These are phyloP conservation scores for Aricia agestis DNA, from an alignment of 1,140 invertebrate species.

Conservation along the genomic window DNA sequence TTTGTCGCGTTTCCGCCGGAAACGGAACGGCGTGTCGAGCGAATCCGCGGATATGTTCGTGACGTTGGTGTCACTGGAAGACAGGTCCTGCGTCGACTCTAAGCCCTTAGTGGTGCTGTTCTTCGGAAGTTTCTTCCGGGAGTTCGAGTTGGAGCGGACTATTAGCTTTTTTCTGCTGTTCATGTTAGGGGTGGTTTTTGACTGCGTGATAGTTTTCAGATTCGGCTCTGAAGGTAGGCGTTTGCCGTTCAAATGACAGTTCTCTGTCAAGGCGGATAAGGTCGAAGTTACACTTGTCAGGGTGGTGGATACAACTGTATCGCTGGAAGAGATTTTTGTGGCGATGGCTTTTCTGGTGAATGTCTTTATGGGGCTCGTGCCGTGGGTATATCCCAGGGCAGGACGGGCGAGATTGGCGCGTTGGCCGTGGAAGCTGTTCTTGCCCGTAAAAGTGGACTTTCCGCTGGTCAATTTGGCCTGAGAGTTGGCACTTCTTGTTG, in stretches of 20 bases:
- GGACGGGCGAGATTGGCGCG: conserved; percentile 60
- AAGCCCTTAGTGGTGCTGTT: conserved; percentile 47
- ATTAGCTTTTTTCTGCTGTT: conserved; percentile 62
- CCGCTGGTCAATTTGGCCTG: conserved; percentile 49
- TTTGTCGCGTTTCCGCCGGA: conserved; percentile 65
- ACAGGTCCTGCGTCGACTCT: conserved; percentile 60
- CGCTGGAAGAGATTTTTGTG: conserved; percentile 46
- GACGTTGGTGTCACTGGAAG: conserved; percentile 70
- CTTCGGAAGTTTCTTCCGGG: conserved; percentile 66
- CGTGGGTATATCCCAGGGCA: conserved; percentile 49
- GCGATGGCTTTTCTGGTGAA: conserved; percentile 53
- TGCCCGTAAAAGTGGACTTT: conserved; percentile 56
- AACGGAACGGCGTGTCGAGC: conserved; percentile 65
- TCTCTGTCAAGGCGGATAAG: conserved; percentile 65
- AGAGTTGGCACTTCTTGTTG: conserved; percentile 64
- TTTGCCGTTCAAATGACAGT: conserved; percentile 68
- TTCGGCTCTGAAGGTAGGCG: conserved; percentile 61
- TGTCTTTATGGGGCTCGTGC: conserved; percentile 56
- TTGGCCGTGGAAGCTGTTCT: conserved; percentile 66
- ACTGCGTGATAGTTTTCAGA: conserved; percentile 48
- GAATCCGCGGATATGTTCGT: conserved; percentile 71
- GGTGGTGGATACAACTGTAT: conserved; percentile 42
- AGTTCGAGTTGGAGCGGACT: conserved; percentile 58
- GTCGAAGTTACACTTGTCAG: conserved; percentile 63
- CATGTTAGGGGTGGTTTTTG: conserved; percentile 45